Evolutionary conservation across 2,113 vertebrate species (phyloP).

Genomic region (Todiramphus chloris): DNA sequence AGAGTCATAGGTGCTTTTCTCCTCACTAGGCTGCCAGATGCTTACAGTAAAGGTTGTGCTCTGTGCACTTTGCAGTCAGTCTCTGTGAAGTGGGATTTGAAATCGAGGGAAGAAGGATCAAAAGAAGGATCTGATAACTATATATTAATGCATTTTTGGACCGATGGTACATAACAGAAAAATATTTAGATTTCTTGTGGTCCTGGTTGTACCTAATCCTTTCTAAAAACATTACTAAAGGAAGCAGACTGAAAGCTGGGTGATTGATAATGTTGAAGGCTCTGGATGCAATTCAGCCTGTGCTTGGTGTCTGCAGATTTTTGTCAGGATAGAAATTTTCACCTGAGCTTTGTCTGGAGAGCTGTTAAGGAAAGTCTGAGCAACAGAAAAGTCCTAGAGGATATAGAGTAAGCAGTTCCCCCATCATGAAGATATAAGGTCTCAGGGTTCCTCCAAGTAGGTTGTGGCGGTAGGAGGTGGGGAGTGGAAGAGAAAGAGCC

Average conservation of each 20-base stretch:
- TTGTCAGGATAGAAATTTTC: not conserved
- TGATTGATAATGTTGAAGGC: not conserved
- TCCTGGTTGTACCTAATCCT: not conserved
- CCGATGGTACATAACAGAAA: not conserved
- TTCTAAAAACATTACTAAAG: not conserved
- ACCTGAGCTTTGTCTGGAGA: not conserved
- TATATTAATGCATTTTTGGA: not conserved
- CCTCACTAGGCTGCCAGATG: not conserved
- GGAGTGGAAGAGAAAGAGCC: not conserved
- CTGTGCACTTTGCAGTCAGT: not conserved
- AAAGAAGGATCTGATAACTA: accelerated
- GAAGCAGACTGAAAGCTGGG: not conserved
- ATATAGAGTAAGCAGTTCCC: not conserved
- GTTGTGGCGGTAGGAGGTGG: not conserved
- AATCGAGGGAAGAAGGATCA: not conserved
- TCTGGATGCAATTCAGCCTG: not conserved
- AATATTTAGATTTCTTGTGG: not conserved
- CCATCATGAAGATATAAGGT: not conserved
- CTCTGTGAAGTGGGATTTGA: not conserved
- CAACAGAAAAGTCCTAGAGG: not conserved
- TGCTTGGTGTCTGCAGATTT: not conserved
- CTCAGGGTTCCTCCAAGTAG: not conserved
- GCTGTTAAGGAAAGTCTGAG: not conserved
- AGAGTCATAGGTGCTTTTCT: not conserved
- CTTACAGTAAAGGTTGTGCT: not conserved